Evolutionary conservation across 2,888 invertebrate genomes (phyloP), one percentile per base, ranked within the genome.

Genomic region (Aphrophora alni): DNA sequence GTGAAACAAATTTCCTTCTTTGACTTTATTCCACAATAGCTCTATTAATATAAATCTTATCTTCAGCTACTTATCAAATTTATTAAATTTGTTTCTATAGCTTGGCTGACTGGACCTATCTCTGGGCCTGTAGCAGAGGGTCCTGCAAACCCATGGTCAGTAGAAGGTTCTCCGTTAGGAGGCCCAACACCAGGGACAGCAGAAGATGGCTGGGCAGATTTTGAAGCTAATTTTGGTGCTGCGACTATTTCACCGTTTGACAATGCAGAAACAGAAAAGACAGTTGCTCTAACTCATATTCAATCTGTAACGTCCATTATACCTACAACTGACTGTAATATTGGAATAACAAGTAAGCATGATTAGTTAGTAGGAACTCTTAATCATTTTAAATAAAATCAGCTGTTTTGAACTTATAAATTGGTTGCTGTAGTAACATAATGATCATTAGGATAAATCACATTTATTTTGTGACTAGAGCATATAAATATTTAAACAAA

Each of bases 191-290:
- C 82, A 8, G 82, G 84, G n/a, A 74, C 84, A 7, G 83, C 84
- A 59, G 82, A 84, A 51, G 85, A 85, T 59, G 88, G 88, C 77
- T 90, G 90, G 90, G 90, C 90, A 5, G 88, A 89, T 83, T 90
- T 90, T 84, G 88, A 87, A 84, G 71, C 76, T n/a, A 79, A 82
- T 28, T 83, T 83, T 71, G 77, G 28, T 70, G 72, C 75, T 7
- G 74, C 38, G 27, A 25, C 70, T 38, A 70, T 38, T 24, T 24
- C 38, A 24, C 3, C 3, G 12, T 5, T 12, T n/a, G 59, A n/a
- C 3, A 44, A 17, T 44, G n/a, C 21, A 59, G 14, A 14, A 10
- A 14, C 44, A 14, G 44, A 59, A 59, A 3, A 59, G 2, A 21
- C 2, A 21, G 59, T 59, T n/a, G 59, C 21, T 7, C 21, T 2